Evolutionary conservation across 2,113 vertebrate species (phyloP).

Genomic region (Odocoileus hemionus): DNA sequence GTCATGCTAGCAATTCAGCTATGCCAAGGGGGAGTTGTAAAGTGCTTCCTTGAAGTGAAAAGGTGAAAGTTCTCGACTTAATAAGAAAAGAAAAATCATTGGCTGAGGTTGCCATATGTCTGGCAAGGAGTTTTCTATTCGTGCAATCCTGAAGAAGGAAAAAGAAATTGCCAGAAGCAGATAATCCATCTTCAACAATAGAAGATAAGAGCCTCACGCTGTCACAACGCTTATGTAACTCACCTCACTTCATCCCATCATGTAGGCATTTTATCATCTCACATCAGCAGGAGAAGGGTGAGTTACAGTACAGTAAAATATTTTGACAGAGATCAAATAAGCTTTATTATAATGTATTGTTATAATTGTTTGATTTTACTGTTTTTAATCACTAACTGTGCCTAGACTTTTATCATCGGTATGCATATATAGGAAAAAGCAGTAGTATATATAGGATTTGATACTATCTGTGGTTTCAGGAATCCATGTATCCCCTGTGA

Average conservation of each 20-base stretch:
- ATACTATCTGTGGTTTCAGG: background rate
- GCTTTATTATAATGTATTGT: background rate
- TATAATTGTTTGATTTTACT: background rate
- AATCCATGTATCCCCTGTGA: background rate
- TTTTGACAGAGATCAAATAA: background rate
- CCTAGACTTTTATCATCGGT: background rate
- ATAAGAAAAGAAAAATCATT: background rate
- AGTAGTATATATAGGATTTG: background rate
- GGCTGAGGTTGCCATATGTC: background rate
- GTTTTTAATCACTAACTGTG: background rate
- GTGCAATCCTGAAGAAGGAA: background rate
- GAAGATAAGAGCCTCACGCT: background rate
- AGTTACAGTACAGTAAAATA: background rate
- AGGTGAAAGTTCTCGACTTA: background rate
- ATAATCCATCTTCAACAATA: background rate
- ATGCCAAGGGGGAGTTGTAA: background rate
- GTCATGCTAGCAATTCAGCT: background rate
- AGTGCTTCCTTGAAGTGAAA: background rate
- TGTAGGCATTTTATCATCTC: background rate
- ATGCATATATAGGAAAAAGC: background rate
- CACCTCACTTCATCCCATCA: background rate
- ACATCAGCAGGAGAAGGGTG: no score
- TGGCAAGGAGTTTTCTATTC: background rate
- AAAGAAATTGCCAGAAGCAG: background rate
- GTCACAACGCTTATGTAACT: background rate